Evolutionary conservation across 2,797 vertebrate genomes (phyloP), one percentile per base, ranked within the genome.

Genomic region (Acestrorhynchus altus): DNA sequence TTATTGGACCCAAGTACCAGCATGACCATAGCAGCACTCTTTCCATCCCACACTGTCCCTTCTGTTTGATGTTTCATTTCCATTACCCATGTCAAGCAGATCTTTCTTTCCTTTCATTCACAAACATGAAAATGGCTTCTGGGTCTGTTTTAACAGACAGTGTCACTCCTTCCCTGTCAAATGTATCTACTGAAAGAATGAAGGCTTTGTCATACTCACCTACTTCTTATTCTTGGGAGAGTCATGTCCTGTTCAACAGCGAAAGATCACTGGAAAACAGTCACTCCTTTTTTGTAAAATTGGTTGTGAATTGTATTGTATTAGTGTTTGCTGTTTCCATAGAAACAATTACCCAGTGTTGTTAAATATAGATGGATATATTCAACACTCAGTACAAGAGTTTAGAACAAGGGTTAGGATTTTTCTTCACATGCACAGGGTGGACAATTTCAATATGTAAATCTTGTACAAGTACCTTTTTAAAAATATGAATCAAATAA

Each of bases 21-120:
- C 64, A 71, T 39, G 68, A 68, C 73, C 80, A 69, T 35, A 81
- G 59, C 51, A 81, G 56, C 28, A 46, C 35, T 67, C 24, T 61
- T 26, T 59, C 51, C 54, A 65, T 69, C 51, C 66, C 63, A 40
- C 52, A 72, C 65, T 74, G 70, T 44, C 24, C 15, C 49, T 56
- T 39, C 56, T 51, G 18, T 81, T 81, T 71, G 68, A 81, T 69
- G 75, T 83, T 79, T 79, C 60, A 74, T 81, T 81, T 79, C 80
- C 74, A 80, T 72, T 28, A 65, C 56, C 56, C 73, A 63, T 59
- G n/a, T 46, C 46, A 72, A 81, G 59, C 51, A 52, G 35, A 39
- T 81, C 67, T 18, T n/a, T 80, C 39, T 26, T 56, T 80, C 54
- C 57, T 54, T 71, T 81, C 56, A 60, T 72, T 78, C 72, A 81